These are phyloP conservation scores for Nipponia nippon DNA, from an alignment of 2,113 vertebrate species.

Conservation along the genomic window DNA sequence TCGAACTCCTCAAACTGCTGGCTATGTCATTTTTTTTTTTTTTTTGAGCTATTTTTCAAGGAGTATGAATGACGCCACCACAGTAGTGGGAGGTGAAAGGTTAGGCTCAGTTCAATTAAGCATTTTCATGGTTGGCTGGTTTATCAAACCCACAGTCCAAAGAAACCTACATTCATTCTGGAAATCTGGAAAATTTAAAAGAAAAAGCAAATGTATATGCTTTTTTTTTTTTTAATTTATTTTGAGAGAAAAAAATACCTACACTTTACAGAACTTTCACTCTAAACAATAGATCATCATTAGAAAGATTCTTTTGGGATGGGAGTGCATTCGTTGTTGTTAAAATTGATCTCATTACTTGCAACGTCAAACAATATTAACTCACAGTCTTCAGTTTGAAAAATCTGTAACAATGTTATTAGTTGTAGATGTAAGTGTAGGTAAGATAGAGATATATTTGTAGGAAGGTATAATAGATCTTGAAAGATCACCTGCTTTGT, in stretches of 20 bases:
- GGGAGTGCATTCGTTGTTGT: neutral
- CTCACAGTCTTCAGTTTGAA: neutral
- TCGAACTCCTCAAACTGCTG: neutral
- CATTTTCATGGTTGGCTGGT: neutral
- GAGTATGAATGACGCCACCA: neutral
- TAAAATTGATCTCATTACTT: neutral
- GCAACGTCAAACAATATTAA: neutral
- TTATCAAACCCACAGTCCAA: neutral
- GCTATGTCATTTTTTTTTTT: neutral
- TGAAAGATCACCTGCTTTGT: neutral
- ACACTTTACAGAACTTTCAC: neutral
- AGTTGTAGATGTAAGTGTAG: neutral
- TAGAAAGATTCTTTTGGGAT: neutral
- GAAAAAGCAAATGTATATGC: rapidly evolving
- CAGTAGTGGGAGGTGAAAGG: neutral
- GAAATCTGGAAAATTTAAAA: neutral
- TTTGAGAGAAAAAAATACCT: neutral
- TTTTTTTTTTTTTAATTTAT: neutral
- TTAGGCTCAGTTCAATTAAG: neutral
- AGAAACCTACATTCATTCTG: neutral
- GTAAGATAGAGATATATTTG: neutral
- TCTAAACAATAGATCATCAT: neutral
- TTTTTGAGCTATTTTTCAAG: neutral
- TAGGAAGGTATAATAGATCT: neutral
- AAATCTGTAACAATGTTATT: neutral